Percentiles rank a stretch among this genome's conserved stretches.
Conservation (phyloP, 2,113 vertebrate species). For the Phyllostomus hastatus region DNA sequence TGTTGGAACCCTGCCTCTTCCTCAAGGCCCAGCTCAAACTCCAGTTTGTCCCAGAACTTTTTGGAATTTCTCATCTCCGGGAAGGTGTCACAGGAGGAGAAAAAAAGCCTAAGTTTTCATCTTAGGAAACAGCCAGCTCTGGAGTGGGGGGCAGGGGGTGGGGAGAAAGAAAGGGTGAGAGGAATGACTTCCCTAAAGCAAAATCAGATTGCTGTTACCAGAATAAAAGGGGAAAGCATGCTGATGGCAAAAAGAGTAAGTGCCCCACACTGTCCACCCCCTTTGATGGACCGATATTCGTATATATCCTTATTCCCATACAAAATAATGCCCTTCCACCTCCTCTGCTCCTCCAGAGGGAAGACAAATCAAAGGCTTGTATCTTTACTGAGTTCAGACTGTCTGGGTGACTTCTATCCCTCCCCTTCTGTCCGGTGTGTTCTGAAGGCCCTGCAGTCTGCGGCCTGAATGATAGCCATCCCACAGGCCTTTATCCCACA, state of each 20-base stretch:
- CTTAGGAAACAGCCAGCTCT: background rate
- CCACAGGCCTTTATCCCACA: accelerated
- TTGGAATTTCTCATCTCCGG: background rate
- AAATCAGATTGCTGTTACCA: background rate
- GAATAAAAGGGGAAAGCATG: background rate
- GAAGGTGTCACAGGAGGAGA: background rate
- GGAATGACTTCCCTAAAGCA: background rate
- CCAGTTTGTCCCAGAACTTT: background rate
- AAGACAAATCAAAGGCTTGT: background rate
- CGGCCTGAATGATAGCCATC: background rate
- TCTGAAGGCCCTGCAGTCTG: background rate
- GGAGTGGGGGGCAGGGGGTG: accelerated
- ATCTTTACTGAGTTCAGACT: background rate
- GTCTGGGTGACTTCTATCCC: background rate
- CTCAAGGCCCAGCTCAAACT: background rate
- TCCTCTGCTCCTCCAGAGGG: background rate
- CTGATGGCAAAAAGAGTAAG: background rate
- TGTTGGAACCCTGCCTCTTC: background rate
- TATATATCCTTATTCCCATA: background rate
- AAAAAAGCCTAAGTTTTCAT: background rate
- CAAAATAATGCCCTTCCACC: background rate
- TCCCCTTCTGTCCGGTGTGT: background rate
- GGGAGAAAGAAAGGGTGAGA: background rate
- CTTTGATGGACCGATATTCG: background rate
- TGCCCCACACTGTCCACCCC: background rate